A percentile compares a stretch with the other conserved stretches of the same genome.
These are phyloP conservation scores for Tragelaphus imberbis DNA, from an alignment of 2,113 vertebrate genomes.

Conservation along the genomic window DNA sequence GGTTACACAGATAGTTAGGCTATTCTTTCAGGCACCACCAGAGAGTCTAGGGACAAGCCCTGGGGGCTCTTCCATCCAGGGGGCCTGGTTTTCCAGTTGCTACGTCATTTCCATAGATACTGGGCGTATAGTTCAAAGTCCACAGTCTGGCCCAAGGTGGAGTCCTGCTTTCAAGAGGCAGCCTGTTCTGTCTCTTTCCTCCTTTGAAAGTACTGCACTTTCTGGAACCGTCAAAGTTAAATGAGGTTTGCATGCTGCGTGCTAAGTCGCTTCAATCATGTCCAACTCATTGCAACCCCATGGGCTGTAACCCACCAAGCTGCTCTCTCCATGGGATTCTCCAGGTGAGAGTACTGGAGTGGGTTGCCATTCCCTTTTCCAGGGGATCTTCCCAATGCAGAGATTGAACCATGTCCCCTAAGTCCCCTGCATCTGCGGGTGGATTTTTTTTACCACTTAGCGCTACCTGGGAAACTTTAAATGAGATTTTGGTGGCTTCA, in stretches of 20 bases:
- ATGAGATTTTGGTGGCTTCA: background rate
- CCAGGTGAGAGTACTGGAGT: background rate
- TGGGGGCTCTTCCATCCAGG: too few species aligned
- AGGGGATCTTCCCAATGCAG: fast-evolving
- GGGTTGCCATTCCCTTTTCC: background rate
- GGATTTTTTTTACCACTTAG: background rate
- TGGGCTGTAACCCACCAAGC: background rate
- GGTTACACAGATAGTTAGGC: too few species aligned
- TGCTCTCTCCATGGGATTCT: background rate
- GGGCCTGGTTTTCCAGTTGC: too few species aligned
- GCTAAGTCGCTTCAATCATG: background rate
- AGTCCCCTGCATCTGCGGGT: background rate
- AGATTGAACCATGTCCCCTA: fast-evolving
- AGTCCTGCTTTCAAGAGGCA: too few species aligned
- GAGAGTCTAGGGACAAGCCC: too few species aligned
- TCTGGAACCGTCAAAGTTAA: background rate
- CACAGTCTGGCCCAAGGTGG: too few species aligned
- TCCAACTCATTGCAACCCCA: fast-evolving
- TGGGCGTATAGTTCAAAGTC: too few species aligned
- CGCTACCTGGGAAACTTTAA: background rate
- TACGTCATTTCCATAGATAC: too few species aligned
- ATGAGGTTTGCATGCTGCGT: background rate
- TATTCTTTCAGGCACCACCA: too few species aligned
- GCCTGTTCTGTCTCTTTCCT: too few species aligned
- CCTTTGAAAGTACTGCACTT: too few species aligned